These are phyloP conservation scores for Drosophila limbata DNA, from an alignment of 2,888 invertebrate genomes.

Conservation along the genomic window DNA sequence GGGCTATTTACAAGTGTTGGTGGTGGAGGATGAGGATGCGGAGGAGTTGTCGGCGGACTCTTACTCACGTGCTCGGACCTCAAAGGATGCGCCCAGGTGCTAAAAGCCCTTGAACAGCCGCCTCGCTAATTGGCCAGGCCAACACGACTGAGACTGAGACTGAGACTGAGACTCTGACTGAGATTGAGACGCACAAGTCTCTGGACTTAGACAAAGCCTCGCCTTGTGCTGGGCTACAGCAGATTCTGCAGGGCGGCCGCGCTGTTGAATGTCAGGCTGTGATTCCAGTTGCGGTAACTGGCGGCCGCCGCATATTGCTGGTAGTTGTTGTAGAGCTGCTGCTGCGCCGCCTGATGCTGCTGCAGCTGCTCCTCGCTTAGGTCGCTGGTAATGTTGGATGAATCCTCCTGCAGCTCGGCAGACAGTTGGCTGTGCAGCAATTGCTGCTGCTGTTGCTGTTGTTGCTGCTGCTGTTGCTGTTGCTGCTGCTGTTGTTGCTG, in stretches of 20 bases:
- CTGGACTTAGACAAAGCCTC: constrained; percentile 50
- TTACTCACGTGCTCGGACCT: constrained; percentile 66
- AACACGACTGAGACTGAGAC: constrained; percentile 12
- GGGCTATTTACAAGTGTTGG: constrained; percentile 65
- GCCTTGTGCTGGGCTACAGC: constrained; percentile 78
- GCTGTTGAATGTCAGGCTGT: constrained; percentile 81
- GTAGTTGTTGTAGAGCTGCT: constrained; percentile 82
- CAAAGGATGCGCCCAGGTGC: constrained; percentile 76
- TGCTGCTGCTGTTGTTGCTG: constrained; percentile 72
- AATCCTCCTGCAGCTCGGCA: constrained; percentile 79
- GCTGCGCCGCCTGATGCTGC: constrained; percentile 79
- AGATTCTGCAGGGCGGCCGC: constrained; percentile 83
- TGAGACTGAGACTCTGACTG: background rate
- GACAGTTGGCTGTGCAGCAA: constrained; percentile 76
- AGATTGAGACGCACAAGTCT: background rate
- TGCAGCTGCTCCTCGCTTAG: constrained; percentile 83
- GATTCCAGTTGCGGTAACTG: constrained; percentile 82
- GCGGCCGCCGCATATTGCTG: constrained; percentile 83
- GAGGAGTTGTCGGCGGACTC: constrained; percentile 33
- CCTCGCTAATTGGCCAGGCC: constrained; percentile 63
- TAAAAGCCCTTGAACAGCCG: constrained; percentile 74
- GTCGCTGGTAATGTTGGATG: constrained; percentile 82
- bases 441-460: constrained; percentile 67
- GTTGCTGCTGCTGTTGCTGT: constrained; percentile 69
- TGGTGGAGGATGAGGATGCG: constrained; percentile 44